phyloP scores from a whole-genome alignment of 2,797 vertebrate species.

The Pygocentrus nattereri region DNA sequence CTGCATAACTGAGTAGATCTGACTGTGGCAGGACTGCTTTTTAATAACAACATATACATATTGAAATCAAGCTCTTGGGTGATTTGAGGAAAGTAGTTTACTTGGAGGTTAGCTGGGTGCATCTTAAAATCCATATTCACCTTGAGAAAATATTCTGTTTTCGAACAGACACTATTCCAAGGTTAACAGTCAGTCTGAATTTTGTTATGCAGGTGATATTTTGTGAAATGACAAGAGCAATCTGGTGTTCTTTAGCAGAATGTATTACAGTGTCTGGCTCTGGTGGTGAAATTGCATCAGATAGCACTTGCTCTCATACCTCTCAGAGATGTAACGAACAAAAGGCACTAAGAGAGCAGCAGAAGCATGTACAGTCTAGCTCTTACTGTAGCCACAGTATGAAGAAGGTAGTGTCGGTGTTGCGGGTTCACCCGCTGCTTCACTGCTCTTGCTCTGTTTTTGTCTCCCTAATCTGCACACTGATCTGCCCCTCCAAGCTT shows the following conservation, averaged over 20 bases:
- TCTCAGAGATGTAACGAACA: background rate
- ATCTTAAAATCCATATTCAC: background rate
- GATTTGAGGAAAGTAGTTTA: background rate
- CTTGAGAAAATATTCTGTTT: background rate
- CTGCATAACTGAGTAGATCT: background rate
- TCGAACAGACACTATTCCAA: background rate
- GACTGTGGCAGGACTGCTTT: background rate
- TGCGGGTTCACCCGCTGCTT: background rate
- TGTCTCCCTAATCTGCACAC: slow-evolving; percentile 19
- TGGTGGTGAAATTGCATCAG: slow-evolving; percentile 9
- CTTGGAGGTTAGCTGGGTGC: background rate
- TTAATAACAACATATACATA: background rate
- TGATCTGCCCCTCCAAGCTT: slow-evolving; percentile 35
- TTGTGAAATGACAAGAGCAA: background rate
- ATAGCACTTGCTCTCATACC: background rate
- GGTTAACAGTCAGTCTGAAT: background rate
- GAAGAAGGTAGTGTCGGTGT: background rate
- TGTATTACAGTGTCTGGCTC: background rate
- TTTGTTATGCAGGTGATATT: background rate
- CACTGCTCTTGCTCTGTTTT: background rate
- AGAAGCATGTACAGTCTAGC: background rate
- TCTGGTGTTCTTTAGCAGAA: background rate
- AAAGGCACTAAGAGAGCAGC: slow-evolving; percentile 1
- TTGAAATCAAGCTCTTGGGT: background rate
- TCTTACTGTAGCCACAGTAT: background rate